These are phyloP conservation scores for Rhinophrynus dorsalis DNA, from an alignment of 2,797 vertebrate genomes.

Conservation along the genomic window DNA sequence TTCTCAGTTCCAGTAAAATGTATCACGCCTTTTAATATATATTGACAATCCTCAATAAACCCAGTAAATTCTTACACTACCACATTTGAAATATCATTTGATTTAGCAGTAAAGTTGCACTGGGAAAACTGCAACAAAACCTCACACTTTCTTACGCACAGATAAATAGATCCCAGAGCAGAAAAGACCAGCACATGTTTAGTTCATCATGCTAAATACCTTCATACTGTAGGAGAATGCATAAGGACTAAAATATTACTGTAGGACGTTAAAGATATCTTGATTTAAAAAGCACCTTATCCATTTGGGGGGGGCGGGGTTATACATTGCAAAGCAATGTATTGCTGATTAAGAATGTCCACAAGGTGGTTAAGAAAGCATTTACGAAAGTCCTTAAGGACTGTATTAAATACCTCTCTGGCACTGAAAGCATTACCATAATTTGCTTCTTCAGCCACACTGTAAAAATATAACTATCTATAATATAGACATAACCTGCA, in stretches of 20 bases:
- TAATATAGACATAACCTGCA: no score
- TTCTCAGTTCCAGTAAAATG: slow-evolving; percentile 3
- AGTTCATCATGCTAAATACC: slow-evolving; percentile 8
- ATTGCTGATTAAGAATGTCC: no score
- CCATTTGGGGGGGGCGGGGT: no score
- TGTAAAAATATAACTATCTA: no score
- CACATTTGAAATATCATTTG: not conserved
- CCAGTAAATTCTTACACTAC: not conserved
- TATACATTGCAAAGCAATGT: no score
- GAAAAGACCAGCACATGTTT: not conserved
- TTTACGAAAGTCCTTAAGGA: no score
- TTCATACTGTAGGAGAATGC: not conserved
- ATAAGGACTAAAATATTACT: not conserved
- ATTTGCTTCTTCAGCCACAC: no score
- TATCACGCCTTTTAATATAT: slow-evolving; percentile 24
- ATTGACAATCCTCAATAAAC: not conserved
- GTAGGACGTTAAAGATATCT: not conserved
- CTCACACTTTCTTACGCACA: not conserved
- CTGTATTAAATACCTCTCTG: no score
- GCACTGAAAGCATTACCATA: no score
- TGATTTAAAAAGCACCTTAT: no score
- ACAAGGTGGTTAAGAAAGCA: no score
- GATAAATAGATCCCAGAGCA: not conserved
- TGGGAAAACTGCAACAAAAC: not conserved
- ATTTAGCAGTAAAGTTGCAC: not conserved